These are phyloP conservation scores for Sylvietta virens DNA, from an alignment of 2,113 vertebrate genomes.

Conservation along the genomic window DNA sequence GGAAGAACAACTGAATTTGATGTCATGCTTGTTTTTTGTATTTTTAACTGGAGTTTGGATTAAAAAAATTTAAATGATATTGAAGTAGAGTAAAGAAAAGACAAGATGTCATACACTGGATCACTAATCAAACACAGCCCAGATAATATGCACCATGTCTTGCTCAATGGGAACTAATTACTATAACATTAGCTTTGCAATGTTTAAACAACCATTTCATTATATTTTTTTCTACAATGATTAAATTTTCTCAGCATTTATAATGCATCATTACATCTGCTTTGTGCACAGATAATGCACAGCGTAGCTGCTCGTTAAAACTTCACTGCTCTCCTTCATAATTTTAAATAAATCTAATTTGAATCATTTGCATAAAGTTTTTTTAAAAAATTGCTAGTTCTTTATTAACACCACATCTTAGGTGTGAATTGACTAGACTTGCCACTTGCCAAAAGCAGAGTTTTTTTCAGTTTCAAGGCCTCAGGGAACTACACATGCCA, in stretches of 20 bases:
- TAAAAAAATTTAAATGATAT: conserved; percentile 17
- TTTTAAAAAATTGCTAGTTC: conserved; percentile 37
- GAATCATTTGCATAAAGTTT: conserved; percentile 61
- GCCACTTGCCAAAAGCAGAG: neutral
- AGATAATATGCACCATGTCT: conserved; percentile 56
- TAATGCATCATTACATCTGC: conserved; percentile 79
- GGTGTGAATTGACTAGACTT: conserved; percentile 16
- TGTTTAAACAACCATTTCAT: conserved; percentile 82
- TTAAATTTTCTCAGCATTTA: conserved; percentile 75
- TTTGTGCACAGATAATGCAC: conserved; percentile 71
- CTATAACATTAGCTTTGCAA: conserved; percentile 73
- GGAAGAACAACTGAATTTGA: neutral
- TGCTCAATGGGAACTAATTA: conserved; percentile 74
- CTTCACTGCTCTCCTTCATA: conserved; percentile 60
- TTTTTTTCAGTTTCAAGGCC: neutral
- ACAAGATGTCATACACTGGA: conserved; percentile 62
- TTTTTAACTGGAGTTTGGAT: conserved; percentile 2
- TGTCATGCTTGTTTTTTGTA: neutral
- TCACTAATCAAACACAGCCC: conserved; percentile 70
- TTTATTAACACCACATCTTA: conserved; percentile 38
- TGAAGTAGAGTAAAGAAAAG: conserved; percentile 57
- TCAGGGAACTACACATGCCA: neutral
- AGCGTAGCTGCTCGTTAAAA: conserved; percentile 66
- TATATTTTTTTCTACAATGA: conserved; percentile 73
- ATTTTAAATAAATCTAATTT: conserved; percentile 74